phyloP scores from a whole-genome alignment of 2,888 invertebrate genomes.

The Aporophyla nigra region DNA sequence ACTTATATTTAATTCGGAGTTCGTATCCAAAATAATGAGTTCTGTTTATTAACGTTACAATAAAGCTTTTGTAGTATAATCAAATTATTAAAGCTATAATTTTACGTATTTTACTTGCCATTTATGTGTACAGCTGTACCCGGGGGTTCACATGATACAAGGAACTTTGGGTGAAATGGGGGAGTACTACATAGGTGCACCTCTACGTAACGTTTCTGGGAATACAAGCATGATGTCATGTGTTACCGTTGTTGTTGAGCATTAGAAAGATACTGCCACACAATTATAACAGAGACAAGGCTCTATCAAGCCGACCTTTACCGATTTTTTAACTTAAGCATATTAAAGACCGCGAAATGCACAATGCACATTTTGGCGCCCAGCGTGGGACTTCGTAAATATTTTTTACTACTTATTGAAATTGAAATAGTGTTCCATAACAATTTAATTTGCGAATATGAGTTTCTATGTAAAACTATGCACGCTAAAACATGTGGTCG shows the following conservation, averaged over 20 bases:
- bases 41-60: constrained; percentile 24
- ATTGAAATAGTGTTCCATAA: too few relatives aligned
- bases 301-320: neutral
- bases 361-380: constrained; percentile 29
- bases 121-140: neutral
- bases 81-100: constrained; percentile 11
- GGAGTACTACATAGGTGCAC: neutral
- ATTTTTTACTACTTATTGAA: neutral
- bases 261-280: neutral
- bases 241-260: neutral
- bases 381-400: constrained; percentile 20
- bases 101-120: neutral
- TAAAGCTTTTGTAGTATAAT: constrained; percentile 12
- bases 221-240: neutral
- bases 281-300: neutral
- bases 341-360: neutral
- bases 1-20: constrained; percentile 34
- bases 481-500: neutral
- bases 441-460: neutral
- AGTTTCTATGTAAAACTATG: neutral
- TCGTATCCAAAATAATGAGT: constrained; percentile 17
- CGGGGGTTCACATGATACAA: too few relatives aligned
- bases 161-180: neutral
- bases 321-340: too few relatives aligned
- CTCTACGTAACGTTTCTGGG: neutral